phyloP scores from a whole-genome alignment of 2,888 invertebrate genomes.

The Melinaea menophilus region DNA sequence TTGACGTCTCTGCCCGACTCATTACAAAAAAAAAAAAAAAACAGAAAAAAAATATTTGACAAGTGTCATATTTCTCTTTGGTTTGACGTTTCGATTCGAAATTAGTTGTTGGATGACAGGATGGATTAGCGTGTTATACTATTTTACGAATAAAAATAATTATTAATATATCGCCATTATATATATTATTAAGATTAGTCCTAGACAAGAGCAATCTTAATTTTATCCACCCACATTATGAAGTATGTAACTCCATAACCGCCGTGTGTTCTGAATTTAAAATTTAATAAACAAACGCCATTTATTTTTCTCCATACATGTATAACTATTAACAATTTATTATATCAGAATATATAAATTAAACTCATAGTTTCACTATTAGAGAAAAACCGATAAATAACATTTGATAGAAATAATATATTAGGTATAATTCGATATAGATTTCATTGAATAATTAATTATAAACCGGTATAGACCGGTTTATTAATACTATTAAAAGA shows the following conservation, averaged over 20 bases:
- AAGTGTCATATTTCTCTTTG: constrained; percentile 69
- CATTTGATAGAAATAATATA: neutral
- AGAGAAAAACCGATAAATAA: neutral
- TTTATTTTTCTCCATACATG: neutral
- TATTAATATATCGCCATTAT: constrained; percentile 21
- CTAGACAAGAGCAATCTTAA: constrained; percentile 28
- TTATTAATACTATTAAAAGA: constrained; percentile 6
- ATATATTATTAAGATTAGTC: constrained; percentile 49
- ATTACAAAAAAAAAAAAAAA: constrained; percentile 35
- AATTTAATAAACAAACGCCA: constrained; percentile 7
- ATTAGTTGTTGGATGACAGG: constrained; percentile 49
- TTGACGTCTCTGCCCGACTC: constrained; percentile 60
- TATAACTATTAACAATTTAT: too few relatives aligned
- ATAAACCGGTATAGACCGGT: constrained; percentile 1
- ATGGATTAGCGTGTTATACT: constrained; percentile 59
- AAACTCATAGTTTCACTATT: neutral
- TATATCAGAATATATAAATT: too few relatives aligned
- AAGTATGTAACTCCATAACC: constrained; percentile 1
- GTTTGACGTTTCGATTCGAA: constrained; percentile 68
- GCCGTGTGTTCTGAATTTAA: neutral
- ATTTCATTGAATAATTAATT: neutral
- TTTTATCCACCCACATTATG: constrained; percentile 16
- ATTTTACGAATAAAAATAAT: constrained; percentile 49
- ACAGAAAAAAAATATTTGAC: constrained; percentile 57
- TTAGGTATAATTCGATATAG: neutral